Evolutionary conservation across 2,113 vertebrate genomes (phyloP), one percentile per base, ranked within the genome.

Genomic region (Deroptyus accipitrinus): DNA sequence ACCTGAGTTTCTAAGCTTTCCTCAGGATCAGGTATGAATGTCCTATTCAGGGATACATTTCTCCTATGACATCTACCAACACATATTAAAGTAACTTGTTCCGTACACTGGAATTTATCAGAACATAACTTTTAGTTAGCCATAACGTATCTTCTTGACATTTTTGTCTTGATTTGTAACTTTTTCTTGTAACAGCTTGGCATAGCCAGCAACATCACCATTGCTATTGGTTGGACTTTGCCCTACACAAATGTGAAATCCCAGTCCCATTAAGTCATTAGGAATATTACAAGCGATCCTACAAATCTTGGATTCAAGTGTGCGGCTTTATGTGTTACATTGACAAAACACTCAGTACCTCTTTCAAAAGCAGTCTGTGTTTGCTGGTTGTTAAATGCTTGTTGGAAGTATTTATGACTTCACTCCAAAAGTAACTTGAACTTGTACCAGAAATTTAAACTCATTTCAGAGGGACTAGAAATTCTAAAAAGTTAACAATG

Each of bases 301-400:
- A n/a, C 9, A 17, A 62, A 54, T 31, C 37, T 61, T 67, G 70
- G 59, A 42, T 66, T 67, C 5, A 0, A 39, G 59, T 61, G n/a
- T n/a, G 46, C 7, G 8, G 17, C 31, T 86, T 68, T 68, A 64
- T 1, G 0, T 0, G 1, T 52, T 88, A 31, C 13, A 61, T 1
- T 70, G 73, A 81, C 22, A 86, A 67, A 90, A 70, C 51, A 7
- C 37, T 59, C 64, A 81, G 42, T 39, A 68, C 15, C 67, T 86
- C 74, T 62, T 37, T 52, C 42, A 57, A 67, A 35, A 67, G 46
- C 18, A 35, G 17, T n/a, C 66, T 24, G 6, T 57, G 72, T 69
- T 48, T 57, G 33, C 46, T 51, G 62, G 6, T 55, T 82, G 59
- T 48, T 51, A 75, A 91, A 78, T 24, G 24, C 66, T 77, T 52